Percentiles rank a stretch among this genome's conserved stretches.
phyloP scores from a whole-genome alignment of 2,113 vertebrate genomes.

The Tylochromis polylepis region DNA sequence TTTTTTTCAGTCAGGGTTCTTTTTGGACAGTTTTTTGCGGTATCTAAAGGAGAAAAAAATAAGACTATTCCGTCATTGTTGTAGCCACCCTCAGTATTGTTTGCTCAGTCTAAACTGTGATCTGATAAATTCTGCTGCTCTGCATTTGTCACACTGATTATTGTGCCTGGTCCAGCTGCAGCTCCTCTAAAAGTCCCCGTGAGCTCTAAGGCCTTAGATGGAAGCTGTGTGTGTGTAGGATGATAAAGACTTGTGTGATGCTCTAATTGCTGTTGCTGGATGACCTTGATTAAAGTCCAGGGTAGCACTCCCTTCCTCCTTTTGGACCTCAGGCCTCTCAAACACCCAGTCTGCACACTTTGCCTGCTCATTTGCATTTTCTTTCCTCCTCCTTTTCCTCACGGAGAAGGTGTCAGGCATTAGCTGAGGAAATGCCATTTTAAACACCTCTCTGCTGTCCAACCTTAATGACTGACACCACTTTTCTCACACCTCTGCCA shows the following conservation, averaged over 20 bases:
- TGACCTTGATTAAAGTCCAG: constrained; percentile 57
- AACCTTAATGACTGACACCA: constrained; percentile 45
- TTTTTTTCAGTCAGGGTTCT: not conserved
- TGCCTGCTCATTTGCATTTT: constrained; percentile 40
- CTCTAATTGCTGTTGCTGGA: constrained; percentile 33
- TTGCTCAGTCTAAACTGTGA: not conserved
- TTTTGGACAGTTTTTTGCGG: not conserved
- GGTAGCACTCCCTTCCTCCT: not conserved
- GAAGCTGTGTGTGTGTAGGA: not conserved
- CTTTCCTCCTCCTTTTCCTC: not conserved
- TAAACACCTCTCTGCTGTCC: constrained; percentile 53
- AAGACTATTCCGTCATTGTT: not conserved
- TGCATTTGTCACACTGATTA: not conserved
- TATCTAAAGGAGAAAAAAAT: not conserved
- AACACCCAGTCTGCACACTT: constrained; percentile 2
- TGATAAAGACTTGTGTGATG: constrained; percentile 10
- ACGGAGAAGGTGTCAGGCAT: constrained; percentile 44
- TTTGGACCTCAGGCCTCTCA: constrained; percentile 11
- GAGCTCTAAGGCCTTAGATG: not conserved
- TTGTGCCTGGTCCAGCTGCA: constrained; percentile 1
- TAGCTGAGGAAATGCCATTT: constrained; percentile 66
- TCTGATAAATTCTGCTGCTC: constrained; percentile 6
- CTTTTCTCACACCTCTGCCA: constrained; percentile 60
- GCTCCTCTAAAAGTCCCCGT: not conserved
- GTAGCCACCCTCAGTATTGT: not conserved